Base-by-base conservation (phyloP, 2,797 vertebrate genomes). In the Megalops cyprinoides region DNA sequence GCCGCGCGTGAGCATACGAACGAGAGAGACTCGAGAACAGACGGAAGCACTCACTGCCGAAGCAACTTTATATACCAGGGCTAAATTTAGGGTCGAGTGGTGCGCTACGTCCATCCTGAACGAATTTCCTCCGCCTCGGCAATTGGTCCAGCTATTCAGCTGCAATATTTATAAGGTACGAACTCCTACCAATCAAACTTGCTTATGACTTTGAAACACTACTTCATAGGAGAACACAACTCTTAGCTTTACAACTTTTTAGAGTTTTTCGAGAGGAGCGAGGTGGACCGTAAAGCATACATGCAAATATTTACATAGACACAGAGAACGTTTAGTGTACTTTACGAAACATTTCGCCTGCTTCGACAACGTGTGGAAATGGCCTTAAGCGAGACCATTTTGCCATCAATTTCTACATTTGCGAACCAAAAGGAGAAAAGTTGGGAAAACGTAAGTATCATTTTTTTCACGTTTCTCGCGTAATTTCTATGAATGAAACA, bases 321-420 rank as follows among this genome's bases (percentile, higher is more conserved):
- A 82, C 79, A 76, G 62, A 83, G 15, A 83, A 56, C 46, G 62
- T 80, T 67, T 75, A 14, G 51, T 18, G 28, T 79, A 67, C 6
- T 60, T 60, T 20, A 53, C 37, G 9, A 53, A 5, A 14, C 39
- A 1, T 65, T 4, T 10, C 67, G 82, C 60, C 60, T 71, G n/a
- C 74, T 7, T 71, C 65, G 31, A 77, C 77, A 58, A 76, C 83
- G 74, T 82, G 60, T 88, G 86, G 88, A 92, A 87, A 98, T 98
- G 97, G 95, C 96, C 87, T 91, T 95, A 53, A 95, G 91, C 91
- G 96, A 94, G 81, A 95, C 95, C 79, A 94, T 96, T 89, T 92
- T 99, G 86, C 97, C 97, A 76, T 96, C 97, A 44, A 97, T 99
- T 85, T 94, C 97, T 73, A 97, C 97, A 39, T 98, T 98, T 90